Evolutionary conservation across 1,140 invertebrate genomes (phyloP), one percentile per base, ranked within the genome.

Genomic region (Acromyrmex heyeri): DNA sequence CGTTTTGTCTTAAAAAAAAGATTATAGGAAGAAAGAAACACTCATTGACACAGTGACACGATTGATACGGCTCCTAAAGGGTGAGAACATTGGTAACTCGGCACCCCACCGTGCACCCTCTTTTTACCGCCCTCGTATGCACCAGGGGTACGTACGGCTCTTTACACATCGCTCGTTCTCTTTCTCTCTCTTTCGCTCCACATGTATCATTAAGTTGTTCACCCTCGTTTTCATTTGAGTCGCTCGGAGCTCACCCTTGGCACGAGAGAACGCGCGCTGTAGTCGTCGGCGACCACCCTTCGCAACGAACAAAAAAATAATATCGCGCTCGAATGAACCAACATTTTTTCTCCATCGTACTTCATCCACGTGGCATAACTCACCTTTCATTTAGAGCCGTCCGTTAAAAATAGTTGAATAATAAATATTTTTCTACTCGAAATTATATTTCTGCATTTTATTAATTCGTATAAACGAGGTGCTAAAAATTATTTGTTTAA

Each of bases 41-140:
- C 79, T 86, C 57, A 59, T 76, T 93, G 92, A 93, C 92, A 93
- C 92, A 93, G 91, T 93, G 92, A 93, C 92, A 93, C 92, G 89
- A 88, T 92, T 88, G 92, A 87, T 79, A 24, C 24, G 75, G 87
- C 69, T 79, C 77, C 83, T 86, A 85, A 81, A 89, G 85, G 81
- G 79, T 75, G 77, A 61, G 78, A 87, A 83, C 81, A 70, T 44
- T 65, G 67, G 7, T 50, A 65, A 30, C 34, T 48, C 50, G 65
- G 72, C 24, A 44, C 75, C 87, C 87, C 30, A 61, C 27, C 53
- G 82, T 24, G 75, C 76, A 12, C 24, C 24, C 57, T 76, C 87
- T 73, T 59, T 64, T 59, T 67, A 59, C 59, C 86, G 53, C 73
- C 70, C 65, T 44, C 76, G 61, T 50, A 38, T 53, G 27, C 27